Evolutionary conservation across 2,113 vertebrate species (phyloP), one percentile per base, ranked within the genome.

Genomic region (Girardinichthys multiradiatus): DNA sequence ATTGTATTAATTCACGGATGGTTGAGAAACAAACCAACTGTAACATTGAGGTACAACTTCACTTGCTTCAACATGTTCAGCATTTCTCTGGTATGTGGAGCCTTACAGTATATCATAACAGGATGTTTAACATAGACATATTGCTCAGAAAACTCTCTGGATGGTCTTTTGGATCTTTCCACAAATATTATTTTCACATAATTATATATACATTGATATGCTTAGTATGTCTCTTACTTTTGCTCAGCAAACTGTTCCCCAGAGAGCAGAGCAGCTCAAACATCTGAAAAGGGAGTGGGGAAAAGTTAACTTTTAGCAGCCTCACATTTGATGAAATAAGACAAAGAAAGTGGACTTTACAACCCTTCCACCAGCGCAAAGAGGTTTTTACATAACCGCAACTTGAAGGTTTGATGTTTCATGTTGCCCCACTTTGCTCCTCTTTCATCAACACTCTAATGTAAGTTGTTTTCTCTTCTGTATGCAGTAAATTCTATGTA

Each of bases 281-380:
- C 60, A 71, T 69, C 21, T 39, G 87, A 86, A 80, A 81, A 11
- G 57, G 45, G 19, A 62, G 31, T 24, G 57, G 24, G 66, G 31
- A 35, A 60, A 82, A 72, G 64, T 14, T 11, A 58, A 76, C 51
- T 77, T 81, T 87, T 78, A 76, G 45, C 74, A 68, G 1, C 64
- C 17, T 90, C 88, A 82, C 75, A 69, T 78, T 83, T 86, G 76
- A 91, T 91, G 80, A 79, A 24, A 70, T 74, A 77, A 85, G 90
- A 91, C 85, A 76, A 51, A 66, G 42, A 89, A 89, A 91, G 87
- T 67, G 68, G 37, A 71, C 81, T 45, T 77, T 79, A 85, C 77
- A 73, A 79, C 86, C 77, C 72, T 33, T 10, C 72, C 24, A 57
- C 45, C 70, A 9, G 14, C 66, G 60, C 68, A 79, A 1, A 48